These are phyloP conservation scores for Hedychridium roseum DNA, from an alignment of 2,888 invertebrate species.

Conservation along the genomic window DNA sequence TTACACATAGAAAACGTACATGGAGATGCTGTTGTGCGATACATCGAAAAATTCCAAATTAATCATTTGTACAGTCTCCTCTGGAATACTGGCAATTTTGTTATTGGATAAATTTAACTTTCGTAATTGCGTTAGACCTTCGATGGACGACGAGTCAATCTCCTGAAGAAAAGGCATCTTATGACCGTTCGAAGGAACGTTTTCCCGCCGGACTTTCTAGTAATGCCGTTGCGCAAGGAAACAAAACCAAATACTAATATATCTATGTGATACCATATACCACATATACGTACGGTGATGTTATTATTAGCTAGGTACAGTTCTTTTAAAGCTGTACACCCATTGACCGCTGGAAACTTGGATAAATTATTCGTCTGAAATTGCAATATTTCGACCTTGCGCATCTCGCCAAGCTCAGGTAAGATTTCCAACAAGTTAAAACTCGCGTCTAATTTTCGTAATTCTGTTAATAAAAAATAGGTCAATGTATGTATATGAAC, in stretches of 20 bases:
- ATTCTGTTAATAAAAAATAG: constrained; percentile 63
- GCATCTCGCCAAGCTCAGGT: constrained; percentile 76
- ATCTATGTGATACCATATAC: constrained; percentile 1
- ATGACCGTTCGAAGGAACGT: background rate
- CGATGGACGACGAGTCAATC: constrained; percentile 76
- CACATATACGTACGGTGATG: constrained; percentile 69
- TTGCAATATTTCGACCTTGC: constrained; percentile 78
- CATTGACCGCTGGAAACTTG: constrained; percentile 78
- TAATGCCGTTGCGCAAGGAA: background rate
- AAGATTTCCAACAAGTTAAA: constrained; percentile 74
- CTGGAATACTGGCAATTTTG: constrained; percentile 78
- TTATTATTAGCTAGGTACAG: constrained; percentile 85
- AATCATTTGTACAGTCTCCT: constrained; percentile 78
- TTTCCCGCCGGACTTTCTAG: too few species aligned
- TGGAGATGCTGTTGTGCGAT: constrained; percentile 77
- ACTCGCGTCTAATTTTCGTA: constrained; percentile 77
- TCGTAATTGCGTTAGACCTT: constrained; percentile 76
- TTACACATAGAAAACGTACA: constrained; percentile 59
- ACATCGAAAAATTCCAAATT: constrained; percentile 84
- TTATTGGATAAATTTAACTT: constrained; percentile 85
- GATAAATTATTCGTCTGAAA: constrained; percentile 84
- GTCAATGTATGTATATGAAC: constrained; percentile 8
- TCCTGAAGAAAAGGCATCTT: constrained; percentile 66
- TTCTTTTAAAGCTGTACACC: constrained; percentile 80
- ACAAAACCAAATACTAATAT: background rate